phyloP scores from a whole-genome alignment of 2,113 vertebrate genomes.

The Malurus alboscapulatus region DNA sequence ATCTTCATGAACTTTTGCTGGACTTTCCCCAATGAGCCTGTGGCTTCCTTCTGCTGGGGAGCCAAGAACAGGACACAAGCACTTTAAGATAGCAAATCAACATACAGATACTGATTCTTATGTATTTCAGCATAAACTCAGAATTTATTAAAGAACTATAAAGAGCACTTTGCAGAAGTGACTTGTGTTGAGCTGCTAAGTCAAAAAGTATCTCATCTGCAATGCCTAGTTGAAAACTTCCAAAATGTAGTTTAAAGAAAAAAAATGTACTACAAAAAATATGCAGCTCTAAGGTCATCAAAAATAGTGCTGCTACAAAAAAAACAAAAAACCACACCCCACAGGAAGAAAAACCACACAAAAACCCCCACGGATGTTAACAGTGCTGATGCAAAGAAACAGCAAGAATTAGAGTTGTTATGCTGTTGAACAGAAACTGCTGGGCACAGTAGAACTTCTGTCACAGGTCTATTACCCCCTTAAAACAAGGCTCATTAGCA shows the following conservation, averaged over 20 bases:
- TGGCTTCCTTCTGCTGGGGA: background rate
- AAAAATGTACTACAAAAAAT: background rate
- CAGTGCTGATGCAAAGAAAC: background rate
- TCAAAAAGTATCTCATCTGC: background rate
- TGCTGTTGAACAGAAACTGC: background rate
- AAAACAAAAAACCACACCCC: background rate
- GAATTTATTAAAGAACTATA: background rate
- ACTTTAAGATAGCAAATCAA: background rate
- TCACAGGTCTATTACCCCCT: background rate
- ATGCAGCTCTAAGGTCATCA: background rate
- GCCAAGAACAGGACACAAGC: background rate
- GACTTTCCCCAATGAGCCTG: background rate
- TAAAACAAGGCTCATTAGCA: conserved; percentile 20
- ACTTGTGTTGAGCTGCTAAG: background rate
- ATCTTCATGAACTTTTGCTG: background rate
- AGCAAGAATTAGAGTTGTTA: background rate
- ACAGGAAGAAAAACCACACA: too few species aligned
- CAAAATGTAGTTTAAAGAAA: background rate
- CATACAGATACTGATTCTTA: background rate
- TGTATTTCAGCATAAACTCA: background rate
- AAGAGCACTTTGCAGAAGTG: background rate
- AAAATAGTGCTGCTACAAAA: background rate
- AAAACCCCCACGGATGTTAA: background rate
- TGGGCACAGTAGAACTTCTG: background rate
- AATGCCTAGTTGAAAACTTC: background rate